Evolutionary conservation across 2,113 vertebrate species (phyloP).

Genomic region (Dasyurus viverrinus): DNA sequence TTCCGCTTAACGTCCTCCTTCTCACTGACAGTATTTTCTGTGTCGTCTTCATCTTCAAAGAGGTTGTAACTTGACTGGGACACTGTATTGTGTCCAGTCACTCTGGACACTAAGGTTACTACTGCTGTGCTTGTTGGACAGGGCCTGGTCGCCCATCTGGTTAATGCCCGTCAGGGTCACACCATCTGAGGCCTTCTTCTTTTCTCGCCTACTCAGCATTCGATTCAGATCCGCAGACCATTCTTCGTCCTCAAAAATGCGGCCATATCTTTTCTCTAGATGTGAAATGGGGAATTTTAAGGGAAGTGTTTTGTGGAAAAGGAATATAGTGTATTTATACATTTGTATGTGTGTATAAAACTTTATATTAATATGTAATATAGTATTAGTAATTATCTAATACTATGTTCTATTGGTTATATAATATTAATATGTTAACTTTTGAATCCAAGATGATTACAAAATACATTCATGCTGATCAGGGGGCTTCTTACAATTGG

Average conservation of each 20-base stretch:
- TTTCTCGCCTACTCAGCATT: slow-evolving; percentile 94
- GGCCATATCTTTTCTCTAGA: not conserved
- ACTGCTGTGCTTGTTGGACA: slow-evolving; percentile 90
- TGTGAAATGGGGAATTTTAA: not conserved
- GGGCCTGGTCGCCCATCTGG: slow-evolving; percentile 90
- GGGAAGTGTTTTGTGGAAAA: not conserved
- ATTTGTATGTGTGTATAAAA: no score
- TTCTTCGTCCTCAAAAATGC: no score
- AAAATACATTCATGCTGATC: not conserved
- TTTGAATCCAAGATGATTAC: not conserved
- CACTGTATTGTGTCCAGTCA: no score
- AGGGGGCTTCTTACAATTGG: not conserved
- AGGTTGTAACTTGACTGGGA: no score
- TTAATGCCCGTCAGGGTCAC: slow-evolving; percentile 95
- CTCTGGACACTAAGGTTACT: no score
- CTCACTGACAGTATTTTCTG: no score
- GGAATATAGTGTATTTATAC: no score
- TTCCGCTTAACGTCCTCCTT: no score
- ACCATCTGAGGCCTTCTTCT: slow-evolving; percentile 93
- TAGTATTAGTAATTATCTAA: no score
- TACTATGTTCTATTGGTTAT: no score
- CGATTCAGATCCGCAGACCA: slow-evolving; percentile 97
- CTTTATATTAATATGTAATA: no score
- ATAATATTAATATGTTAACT: not conserved
- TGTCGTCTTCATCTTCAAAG: no score